Conservation (phyloP, 1,140 invertebrate species). For the Drosophila ananassae region DNA sequence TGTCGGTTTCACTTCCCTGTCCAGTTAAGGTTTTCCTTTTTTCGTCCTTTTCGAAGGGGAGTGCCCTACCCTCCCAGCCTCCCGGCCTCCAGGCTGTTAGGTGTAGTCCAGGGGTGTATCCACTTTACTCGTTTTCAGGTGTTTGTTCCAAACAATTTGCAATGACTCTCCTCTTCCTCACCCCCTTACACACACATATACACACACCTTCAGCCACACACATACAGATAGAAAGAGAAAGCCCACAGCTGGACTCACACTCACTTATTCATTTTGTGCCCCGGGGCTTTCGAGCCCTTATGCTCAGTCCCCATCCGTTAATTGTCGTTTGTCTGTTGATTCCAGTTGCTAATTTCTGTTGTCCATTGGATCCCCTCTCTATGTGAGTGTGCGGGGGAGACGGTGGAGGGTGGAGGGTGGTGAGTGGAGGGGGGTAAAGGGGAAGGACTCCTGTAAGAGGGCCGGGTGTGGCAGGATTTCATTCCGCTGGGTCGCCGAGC, state of each 20-base stretch:
- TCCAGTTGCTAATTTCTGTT: constrained; percentile 64
- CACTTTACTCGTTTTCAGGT: constrained; percentile 9
- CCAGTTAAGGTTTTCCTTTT: background rate
- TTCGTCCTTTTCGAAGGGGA: background rate
- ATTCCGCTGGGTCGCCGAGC: constrained; percentile 10
- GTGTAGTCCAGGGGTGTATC: background rate
- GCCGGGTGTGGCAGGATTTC: background rate
- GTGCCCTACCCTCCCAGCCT: too few relatives aligned
- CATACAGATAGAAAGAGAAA: background rate
- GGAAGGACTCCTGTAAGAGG: background rate
- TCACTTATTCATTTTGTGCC: constrained; percentile 52
- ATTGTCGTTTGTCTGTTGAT: constrained; percentile 54
- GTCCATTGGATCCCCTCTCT: constrained; percentile 29
- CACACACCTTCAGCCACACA: background rate
- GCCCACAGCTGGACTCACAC: constrained; percentile 13
- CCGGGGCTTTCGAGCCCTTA: background rate
- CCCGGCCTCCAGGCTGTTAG: background rate
- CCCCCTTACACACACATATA: background rate
- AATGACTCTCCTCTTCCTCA: constrained; percentile 9
- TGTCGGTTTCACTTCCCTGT: constrained; percentile 32
- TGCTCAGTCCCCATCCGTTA: constrained; percentile 27
- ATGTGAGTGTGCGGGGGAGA: too few relatives aligned
- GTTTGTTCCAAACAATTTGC: constrained; percentile 55
- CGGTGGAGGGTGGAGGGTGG: too few relatives aligned
- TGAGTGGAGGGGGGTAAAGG: background rate